Conservation (phyloP, 2,113 vertebrate genomes). For the Dasypus novemcinctus region DNA sequence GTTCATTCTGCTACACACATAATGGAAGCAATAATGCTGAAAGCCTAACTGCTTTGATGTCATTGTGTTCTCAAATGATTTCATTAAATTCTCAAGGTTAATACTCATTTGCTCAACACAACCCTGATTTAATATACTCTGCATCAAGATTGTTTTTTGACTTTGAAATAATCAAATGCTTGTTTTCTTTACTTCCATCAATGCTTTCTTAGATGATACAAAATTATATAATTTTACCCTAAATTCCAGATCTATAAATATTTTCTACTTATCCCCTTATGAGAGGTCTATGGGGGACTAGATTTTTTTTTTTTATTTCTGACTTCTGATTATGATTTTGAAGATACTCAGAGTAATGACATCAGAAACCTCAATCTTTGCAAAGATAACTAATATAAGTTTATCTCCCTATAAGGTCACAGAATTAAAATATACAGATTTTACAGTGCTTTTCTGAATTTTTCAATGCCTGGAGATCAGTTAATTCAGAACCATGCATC, state of each 20-base stretch:
- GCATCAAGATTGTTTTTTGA: background rate
- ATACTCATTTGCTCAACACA: background rate
- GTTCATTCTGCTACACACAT: background rate
- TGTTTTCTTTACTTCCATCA: background rate
- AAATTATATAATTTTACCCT: background rate
- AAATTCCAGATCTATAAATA: background rate
- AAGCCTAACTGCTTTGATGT: background rate
- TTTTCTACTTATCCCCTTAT: background rate
- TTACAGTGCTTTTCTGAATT: background rate
- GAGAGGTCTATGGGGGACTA: background rate
- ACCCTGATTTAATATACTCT: background rate
- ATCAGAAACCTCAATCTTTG: background rate
- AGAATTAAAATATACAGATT: conserved; percentile 11
- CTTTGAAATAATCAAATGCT: background rate
- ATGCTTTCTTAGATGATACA: background rate
- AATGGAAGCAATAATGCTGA: background rate
- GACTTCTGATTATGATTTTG: background rate
- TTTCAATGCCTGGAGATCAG: background rate
- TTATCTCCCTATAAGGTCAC: background rate
- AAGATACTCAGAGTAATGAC: background rate
- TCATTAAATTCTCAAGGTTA: background rate
- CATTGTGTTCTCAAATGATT: background rate
- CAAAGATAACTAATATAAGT: background rate
- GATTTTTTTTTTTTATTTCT: background rate
- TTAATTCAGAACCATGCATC: background rate